phyloP scores from a whole-genome alignment of 2,797 vertebrate genomes.

The Staurois parvus region DNA sequence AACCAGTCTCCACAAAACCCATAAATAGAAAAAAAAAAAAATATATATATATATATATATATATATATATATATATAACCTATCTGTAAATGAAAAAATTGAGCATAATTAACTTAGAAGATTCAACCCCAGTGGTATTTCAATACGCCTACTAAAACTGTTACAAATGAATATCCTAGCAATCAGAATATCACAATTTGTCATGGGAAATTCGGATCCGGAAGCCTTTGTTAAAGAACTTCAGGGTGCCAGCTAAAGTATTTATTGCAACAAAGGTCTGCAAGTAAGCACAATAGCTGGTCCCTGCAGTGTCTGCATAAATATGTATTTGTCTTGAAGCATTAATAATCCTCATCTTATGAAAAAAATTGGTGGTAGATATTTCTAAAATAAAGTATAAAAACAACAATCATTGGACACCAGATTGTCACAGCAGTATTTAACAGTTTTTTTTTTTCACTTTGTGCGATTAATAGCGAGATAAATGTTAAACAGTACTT shows the following conservation, averaged over 20 bases:
- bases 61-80: too few relatives aligned
- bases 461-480: neutral
- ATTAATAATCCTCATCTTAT: neutral
- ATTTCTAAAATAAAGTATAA: neutral
- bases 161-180: neutral
- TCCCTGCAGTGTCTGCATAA: constrained; percentile 7
- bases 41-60: too few relatives aligned
- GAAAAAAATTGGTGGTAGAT: neutral
- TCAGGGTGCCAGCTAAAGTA: constrained; percentile 1
- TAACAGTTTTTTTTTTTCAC: neutral
- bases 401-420: neutral
- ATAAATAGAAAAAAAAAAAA: neutral
- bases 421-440: neutral
- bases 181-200: neutral
- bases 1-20: too few relatives aligned
- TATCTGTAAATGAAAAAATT: neutral
- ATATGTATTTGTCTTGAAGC: neutral
- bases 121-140: neutral
- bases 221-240: neutral
- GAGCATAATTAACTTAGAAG: neutral
- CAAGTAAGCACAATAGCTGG: neutral
- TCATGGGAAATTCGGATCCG: neutral
- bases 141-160: neutral
- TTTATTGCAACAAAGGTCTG: constrained; percentile 5
- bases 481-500: neutral